phyloP scores from a whole-genome alignment of 2,888 invertebrate species.

The Ophion ellenae region DNA sequence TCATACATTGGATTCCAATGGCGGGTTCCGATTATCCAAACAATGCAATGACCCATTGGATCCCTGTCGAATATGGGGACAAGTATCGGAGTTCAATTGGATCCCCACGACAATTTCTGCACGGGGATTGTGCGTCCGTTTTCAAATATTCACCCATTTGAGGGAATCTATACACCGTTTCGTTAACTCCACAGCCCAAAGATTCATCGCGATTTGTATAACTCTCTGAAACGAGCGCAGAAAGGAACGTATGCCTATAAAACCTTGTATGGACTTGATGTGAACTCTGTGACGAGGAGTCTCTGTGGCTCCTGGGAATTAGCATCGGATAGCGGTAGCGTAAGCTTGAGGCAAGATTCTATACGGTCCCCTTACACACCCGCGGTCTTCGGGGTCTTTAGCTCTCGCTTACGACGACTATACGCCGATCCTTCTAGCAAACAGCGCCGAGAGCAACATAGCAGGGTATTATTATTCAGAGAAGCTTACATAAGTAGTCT shows the following conservation, averaged over 20 bases:
- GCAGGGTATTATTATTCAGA: slow-evolving; percentile 62
- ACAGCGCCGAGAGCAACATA: slow-evolving; percentile 33
- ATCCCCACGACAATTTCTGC: no score
- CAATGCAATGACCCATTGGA: no score
- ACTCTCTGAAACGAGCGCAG: slow-evolving; percentile 12
- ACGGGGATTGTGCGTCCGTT: no score
- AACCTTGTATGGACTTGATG: slow-evolving; percentile 36
- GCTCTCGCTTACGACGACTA: slow-evolving; percentile 36
- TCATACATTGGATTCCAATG: no score
- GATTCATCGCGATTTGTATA: background rate
- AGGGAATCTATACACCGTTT: no score
- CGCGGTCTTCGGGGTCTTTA: slow-evolving; percentile 33
- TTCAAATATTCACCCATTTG: no score
- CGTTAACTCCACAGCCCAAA: background rate
- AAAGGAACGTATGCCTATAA: slow-evolving; percentile 3
- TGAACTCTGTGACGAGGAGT: slow-evolving; percentile 49
- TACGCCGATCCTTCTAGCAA: slow-evolving; percentile 46
- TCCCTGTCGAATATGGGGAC: no score
- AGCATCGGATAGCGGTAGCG: slow-evolving; percentile 41
- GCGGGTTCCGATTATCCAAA: no score
- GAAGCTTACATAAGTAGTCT: slow-evolving; percentile 69
- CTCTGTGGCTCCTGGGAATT: slow-evolving; percentile 38
- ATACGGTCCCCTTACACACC: slow-evolving; percentile 7
- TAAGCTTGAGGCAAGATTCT: slow-evolving; percentile 36
- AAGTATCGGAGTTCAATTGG: no score